Evolutionary conservation across 2,113 vertebrate genomes (phyloP), one percentile per base, ranked within the genome.

Genomic region (Albula goreensis): DNA sequence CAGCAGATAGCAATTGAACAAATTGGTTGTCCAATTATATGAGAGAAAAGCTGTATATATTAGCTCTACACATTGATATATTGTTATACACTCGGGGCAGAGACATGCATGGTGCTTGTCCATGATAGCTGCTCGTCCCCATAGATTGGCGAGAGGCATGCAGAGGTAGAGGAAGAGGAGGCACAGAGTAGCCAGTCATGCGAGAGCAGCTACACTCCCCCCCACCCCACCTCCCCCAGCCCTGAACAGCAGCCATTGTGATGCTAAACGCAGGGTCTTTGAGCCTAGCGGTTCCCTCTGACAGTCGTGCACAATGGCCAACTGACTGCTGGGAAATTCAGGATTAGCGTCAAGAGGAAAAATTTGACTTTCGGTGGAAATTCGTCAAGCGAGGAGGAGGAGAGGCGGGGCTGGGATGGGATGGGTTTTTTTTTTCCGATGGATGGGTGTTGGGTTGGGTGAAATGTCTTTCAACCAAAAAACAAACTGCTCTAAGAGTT

Each of bases 341-440:
- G 90, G 94, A 94, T 95, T 91, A 91, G 88, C 89, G 78, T 87
- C 91, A 93, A 90, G 92, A 66, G 60, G 87, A 90, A 94, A 90
- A 94, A 94, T 92, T 91, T 94, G 93, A 95, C 93, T 94, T 94
- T 92, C 90, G 85, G 85, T 87, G 41, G 85, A 74, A 83, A 91
- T 86, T 86, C 82, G 89, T 84, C 88, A 48, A 11, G 53, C 50
- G 15, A 41, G 19, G 85, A 86, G 12, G 83, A 86, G 70, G n/a
- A 17, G 74, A 80, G 51, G 70, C 78, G 10, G 12, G 57, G 56
- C n/a, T 0, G 1, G 22, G 10, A 4, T 56, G 81, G 51, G n/a
- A 31, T 31, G 8, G 53, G 53, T 25, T 41, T 15, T 2, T n/a
- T 48, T 19, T 41, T 50, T n/a, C 10, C 31, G 31, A 41, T 41